phyloP scores from a whole-genome alignment of 2,113 vertebrate species.

The Sorex araneus region DNA sequence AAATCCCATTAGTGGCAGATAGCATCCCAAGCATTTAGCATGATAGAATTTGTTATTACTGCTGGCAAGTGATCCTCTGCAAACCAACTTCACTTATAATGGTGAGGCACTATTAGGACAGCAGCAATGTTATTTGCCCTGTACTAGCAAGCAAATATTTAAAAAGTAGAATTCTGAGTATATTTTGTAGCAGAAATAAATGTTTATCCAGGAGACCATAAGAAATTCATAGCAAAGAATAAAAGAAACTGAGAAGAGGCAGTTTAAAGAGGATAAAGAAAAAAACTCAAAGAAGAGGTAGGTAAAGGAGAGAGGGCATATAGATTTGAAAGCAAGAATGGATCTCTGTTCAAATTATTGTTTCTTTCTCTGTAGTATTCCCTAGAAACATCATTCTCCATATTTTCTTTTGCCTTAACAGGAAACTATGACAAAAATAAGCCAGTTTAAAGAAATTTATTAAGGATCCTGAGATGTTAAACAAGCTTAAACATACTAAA shows the following conservation, averaged over 20 bases:
- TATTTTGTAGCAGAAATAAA: not conserved
- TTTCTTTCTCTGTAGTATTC: not conserved
- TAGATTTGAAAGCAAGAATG: not conserved
- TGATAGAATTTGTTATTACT: not conserved
- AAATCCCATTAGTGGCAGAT: slow-evolving; percentile 62
- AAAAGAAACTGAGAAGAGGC: slow-evolving; percentile 35
- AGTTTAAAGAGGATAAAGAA: slow-evolving; percentile 30
- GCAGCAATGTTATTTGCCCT: not conserved
- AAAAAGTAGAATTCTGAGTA: slow-evolving; percentile 1
- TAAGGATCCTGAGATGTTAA: slow-evolving; percentile 32
- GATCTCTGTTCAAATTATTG: not conserved
- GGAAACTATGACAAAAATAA: not conserved
- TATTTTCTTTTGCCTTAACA: not conserved
- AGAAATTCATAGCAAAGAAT: slow-evolving; percentile 26
- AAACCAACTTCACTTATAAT: not conserved
- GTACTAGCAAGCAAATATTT: not conserved
- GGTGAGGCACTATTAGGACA: not conserved
- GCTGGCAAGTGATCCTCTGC: not conserved
- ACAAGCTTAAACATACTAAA: slow-evolving; percentile 33
- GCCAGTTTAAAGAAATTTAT: slow-evolving; percentile 4
- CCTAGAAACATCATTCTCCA: not conserved
- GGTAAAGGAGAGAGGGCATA: not conserved
- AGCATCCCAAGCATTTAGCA: not conserved
- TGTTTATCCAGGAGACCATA: not conserved
- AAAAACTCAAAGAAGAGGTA: not conserved